A percentile compares a stretch with the other conserved stretches of the same genome.
Conservation (phyloP, 2,888 invertebrate species). For the Lochmaea capreae region DNA sequence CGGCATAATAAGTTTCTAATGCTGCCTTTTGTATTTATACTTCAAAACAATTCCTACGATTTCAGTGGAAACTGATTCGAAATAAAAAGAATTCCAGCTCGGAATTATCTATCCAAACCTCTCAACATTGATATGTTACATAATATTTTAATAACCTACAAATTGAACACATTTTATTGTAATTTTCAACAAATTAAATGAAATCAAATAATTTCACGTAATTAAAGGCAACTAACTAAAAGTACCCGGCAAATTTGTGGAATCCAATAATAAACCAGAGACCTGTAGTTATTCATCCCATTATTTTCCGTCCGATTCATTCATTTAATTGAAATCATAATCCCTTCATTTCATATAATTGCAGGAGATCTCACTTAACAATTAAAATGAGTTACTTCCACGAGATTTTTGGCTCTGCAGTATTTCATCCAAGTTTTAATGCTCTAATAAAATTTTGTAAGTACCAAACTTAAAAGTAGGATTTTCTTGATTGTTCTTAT, state of each 20-base stretch:
- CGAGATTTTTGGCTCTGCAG: constrained; percentile 26
- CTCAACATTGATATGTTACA: too few species aligned
- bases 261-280: constrained; percentile 24
- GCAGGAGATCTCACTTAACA: constrained; percentile 30
- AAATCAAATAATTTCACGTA: too few species aligned
- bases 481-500: constrained; percentile 25
- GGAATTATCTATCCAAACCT: too few species aligned
- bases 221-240: too few species aligned
- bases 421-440: constrained; percentile 33
- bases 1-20: too few species aligned
- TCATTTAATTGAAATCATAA: constrained; percentile 37
- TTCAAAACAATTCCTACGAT: too few species aligned
- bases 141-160: too few species aligned
- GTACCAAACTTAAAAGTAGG: constrained; percentile 19
- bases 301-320: constrained; percentile 29
- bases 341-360: constrained; percentile 29
- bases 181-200: too few species aligned
- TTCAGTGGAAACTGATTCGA: too few species aligned
- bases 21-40: too few species aligned
- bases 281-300: constrained; percentile 23
- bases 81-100: too few species aligned
- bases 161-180: too few species aligned
- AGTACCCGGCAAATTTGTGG: background rate
- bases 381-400: constrained; percentile 34
- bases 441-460: constrained; percentile 31